phyloP scores from a whole-genome alignment of 2,888 invertebrate species.

The Trisateles emortualis region DNA sequence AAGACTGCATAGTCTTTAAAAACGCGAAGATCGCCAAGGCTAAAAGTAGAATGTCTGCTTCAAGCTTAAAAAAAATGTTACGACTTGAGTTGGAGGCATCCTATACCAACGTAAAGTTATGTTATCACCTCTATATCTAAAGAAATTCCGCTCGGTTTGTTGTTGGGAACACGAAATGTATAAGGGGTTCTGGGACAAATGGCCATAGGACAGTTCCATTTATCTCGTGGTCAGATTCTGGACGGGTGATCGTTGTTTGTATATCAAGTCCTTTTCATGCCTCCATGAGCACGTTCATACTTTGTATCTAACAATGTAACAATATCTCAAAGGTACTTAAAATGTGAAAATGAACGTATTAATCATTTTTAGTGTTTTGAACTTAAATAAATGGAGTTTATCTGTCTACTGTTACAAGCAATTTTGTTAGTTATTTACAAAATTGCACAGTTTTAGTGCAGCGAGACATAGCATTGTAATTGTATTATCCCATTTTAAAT shows the following conservation, averaged over 20 bases:
- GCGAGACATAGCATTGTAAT: no score
- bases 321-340: neutral
- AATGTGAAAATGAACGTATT: neutral
- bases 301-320: neutral
- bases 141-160: no score
- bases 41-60: no score
- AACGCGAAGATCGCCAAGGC: no score
- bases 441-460: no score
- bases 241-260: neutral
- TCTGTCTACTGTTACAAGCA: neutral
- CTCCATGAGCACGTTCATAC: neutral
- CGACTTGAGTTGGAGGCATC: no score
- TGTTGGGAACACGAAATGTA: neutral
- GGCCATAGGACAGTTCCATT: neutral
- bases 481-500: no score
- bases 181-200: neutral
- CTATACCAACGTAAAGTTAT: no score
- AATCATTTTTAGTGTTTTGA: neutral
- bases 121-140: no score
- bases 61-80: no score
- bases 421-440: no score
- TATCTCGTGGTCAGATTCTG: neutral
- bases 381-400: neutral
- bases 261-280: neutral
- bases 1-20: no score